A percentile compares a stretch with the other conserved stretches of the same genome.
phyloP scores from a whole-genome alignment of 2,797 vertebrate genomes.

The Periophthalmus magnuspinnatus region DNA sequence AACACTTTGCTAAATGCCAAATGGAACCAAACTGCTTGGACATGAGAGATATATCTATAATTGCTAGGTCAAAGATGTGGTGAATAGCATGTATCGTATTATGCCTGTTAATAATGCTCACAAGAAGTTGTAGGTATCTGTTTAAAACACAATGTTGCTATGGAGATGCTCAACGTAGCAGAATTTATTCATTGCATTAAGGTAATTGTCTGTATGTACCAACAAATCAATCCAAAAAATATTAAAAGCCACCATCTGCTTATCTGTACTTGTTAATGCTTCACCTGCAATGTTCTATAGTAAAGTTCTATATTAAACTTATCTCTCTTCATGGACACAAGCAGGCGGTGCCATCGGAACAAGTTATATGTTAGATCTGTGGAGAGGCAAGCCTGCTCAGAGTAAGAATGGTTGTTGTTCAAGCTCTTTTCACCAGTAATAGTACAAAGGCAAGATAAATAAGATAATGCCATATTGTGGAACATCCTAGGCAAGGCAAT shows the following conservation, averaged over 20 bases:
- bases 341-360: too few relatives aligned
- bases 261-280: not conserved
- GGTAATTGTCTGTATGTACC: not conserved
- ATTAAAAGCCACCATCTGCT: not conserved
- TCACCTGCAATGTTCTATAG: not conserved
- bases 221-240: not conserved
- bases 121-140: not conserved
- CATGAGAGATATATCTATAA: not conserved
- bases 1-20: conserved; percentile 54
- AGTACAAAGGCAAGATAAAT: too few relatives aligned
- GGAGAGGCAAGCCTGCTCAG: too few relatives aligned
- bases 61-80: not conserved
- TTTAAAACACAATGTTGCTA: not conserved
- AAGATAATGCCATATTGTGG: too few relatives aligned
- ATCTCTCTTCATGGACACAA: too few relatives aligned
- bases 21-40: conserved; percentile 25
- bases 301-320: not conserved
- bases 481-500: too few relatives aligned
- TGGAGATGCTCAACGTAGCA: not conserved
- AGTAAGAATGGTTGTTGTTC: too few relatives aligned
- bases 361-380: too few relatives aligned
- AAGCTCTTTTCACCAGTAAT: too few relatives aligned
- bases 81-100: not conserved
- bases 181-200: not conserved
- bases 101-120: not conserved